These are phyloP conservation scores for Oscheius sp. DNA, from an alignment of 1,140 invertebrate species.

Conservation along the genomic window DNA sequence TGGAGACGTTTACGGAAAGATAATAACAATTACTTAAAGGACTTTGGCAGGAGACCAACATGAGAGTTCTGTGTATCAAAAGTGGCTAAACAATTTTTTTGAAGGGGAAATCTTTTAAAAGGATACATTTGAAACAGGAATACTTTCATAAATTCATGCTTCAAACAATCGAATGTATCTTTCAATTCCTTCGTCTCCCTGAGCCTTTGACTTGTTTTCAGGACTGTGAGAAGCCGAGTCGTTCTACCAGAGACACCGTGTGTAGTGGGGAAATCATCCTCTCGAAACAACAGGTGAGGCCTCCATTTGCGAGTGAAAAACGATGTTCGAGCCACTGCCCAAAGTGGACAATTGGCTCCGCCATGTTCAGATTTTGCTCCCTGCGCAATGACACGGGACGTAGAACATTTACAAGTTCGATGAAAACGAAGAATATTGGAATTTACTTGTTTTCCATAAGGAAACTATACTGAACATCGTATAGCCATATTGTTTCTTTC, in stretches of 20 bases:
- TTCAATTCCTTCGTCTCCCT: too few species aligned
- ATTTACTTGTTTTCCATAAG: not conserved
- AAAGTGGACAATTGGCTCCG: too few species aligned
- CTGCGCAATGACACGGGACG: too few species aligned
- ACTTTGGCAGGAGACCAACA: too few species aligned
- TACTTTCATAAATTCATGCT: too few species aligned
- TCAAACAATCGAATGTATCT: too few species aligned
- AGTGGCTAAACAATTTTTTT: not conserved
- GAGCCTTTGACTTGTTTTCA: conserved; percentile 22
- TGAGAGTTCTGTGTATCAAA: conserved; percentile 4
- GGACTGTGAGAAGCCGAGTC: conserved; percentile 9
- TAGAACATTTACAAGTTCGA: not conserved
- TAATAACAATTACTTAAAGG: too few species aligned
- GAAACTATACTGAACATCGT: not conserved
- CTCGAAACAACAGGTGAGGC: conserved; percentile 22
- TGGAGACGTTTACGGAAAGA: too few species aligned
- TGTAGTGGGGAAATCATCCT: conserved; percentile 28
- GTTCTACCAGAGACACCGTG: conserved; percentile 25
- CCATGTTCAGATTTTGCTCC: too few species aligned
- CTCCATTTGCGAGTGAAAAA: too few species aligned
- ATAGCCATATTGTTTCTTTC: not conserved
- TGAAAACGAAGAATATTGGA: not conserved
- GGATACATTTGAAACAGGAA: not conserved
- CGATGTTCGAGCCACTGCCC: too few species aligned
- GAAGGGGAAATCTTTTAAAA: not conserved